Evolutionary conservation across 1,140 invertebrate species (phyloP), one percentile per base, ranked within the genome.

Genomic region (Chrysoperla carnea): DNA sequence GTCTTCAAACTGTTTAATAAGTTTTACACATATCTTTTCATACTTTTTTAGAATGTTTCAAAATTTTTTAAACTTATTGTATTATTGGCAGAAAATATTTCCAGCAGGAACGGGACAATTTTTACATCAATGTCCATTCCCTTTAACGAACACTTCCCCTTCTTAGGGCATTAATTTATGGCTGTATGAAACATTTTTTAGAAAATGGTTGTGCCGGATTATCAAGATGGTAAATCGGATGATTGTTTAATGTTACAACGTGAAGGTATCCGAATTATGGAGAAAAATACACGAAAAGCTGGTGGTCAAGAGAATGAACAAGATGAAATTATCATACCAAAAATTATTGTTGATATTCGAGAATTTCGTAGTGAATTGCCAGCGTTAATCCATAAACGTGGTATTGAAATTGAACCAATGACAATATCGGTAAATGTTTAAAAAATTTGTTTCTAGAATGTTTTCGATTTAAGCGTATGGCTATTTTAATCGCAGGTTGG

Each of bases 291-390:
- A 9, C 67, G 81, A 29, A 74, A 79, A 64, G 84, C 79, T 41
- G 84, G 67, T 38, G 63, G 66, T 8, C 62, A 64, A 57, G 49
- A 62, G 36, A 42, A 51, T 33, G 2, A 28, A 27, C 48, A 54
- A 38, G 40, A 50, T 31, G 40, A 41, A 11, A 33, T 46, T 38
- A 63, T 64, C 37, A 66, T 64, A 27, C 68, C 72, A 1, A 58
- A 79, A 55, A 66, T 98, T 9, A 85, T 98, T 52, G 91, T 99
- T 14, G 96, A 99, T 62, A 93, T 97, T 81, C 71, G 96, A 55
- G 96, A 99, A 64, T 99, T 99, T 59, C 73, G 93, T 38, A 94
- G 90, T 47, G 93, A 98, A 60, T 65, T 99, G 12, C 96, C 96
- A 0, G 82, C 89, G 6, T 65, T 98, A 29, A 76, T 99, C 39